Percentiles rank a stretch among this genome's conserved stretches.
Conservation (phyloP, 2,113 vertebrate species). For the Pogona vitticeps region DNA sequence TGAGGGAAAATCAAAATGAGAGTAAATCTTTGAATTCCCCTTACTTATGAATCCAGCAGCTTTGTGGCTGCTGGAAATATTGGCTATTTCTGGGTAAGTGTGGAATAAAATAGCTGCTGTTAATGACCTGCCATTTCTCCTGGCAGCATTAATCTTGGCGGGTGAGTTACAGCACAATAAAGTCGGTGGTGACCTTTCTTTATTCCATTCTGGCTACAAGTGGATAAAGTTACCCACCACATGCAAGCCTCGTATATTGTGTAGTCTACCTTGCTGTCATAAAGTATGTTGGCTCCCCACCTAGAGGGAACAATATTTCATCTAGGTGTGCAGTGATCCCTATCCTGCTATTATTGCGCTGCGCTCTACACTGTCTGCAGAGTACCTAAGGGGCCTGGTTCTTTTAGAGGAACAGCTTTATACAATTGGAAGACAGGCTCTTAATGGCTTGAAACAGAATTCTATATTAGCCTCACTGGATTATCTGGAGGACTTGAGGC, state of each 20-base stretch:
- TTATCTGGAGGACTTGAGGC: conserved; percentile 39
- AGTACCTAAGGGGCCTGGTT: conserved; percentile 58
- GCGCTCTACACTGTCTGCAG: conserved; percentile 26
- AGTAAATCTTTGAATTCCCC: not conserved
- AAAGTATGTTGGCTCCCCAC: conserved; percentile 52
- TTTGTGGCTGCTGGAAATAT: too few relatives aligned
- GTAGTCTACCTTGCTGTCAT: conserved; percentile 35
- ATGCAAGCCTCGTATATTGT: conserved; percentile 55
- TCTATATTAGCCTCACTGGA: conserved; percentile 47
- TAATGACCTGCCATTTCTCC: conserved; percentile 50
- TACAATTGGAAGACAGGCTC: conserved; percentile 60
- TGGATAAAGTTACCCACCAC: conserved; percentile 56
- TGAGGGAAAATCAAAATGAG: not conserved
- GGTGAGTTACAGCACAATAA: conserved; percentile 51
- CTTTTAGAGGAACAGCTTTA: conserved; percentile 57
- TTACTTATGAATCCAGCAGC: not conserved
- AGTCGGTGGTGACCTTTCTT: conserved; percentile 46
- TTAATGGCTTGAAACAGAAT: conserved; percentile 45
- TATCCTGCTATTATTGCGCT: conserved; percentile 61
- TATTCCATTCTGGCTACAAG: conserved; percentile 46
- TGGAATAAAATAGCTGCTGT: conserved; percentile 18
- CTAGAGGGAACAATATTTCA: conserved; percentile 61
- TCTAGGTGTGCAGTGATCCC: conserved; percentile 56
- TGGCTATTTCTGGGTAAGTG: not conserved
- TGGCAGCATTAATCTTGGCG: conserved; percentile 31